These are phyloP conservation scores for Vespertilio murinus DNA, from an alignment of 2,797 vertebrate genomes.

Conservation along the genomic window DNA sequence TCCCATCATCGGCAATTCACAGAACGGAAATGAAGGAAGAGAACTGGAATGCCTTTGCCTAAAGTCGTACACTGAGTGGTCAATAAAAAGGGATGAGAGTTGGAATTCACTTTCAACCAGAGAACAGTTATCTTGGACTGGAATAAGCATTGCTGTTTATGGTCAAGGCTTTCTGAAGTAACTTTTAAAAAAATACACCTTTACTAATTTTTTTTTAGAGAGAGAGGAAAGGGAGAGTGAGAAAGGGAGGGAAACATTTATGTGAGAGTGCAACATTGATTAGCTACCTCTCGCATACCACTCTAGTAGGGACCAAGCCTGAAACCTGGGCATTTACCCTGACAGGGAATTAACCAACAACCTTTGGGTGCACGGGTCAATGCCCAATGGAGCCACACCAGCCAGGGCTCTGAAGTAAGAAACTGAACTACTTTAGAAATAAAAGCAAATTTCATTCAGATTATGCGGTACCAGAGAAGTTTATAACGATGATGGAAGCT, in stretches of 20 bases:
- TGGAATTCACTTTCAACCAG: background rate
- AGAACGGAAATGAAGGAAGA: background rate
- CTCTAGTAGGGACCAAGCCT: background rate
- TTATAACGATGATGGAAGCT: conserved; percentile 21
- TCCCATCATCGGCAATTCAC: background rate
- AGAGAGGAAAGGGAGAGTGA: background rate
- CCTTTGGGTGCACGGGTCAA: background rate
- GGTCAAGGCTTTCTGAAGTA: conserved; percentile 1
- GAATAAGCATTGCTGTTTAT: background rate
- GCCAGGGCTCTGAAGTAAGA: background rate
- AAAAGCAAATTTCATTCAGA: conserved; percentile 17
- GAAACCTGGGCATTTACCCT: background rate
- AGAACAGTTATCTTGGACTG: background rate
- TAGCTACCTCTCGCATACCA: background rate
- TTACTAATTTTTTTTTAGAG: background rate
- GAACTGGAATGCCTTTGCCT: background rate
- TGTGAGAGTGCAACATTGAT: background rate
- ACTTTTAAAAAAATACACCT: background rate
- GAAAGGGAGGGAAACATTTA: background rate
- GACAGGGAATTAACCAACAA: background rate
- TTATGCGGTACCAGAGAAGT: conserved; percentile 9
- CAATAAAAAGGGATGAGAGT: background rate
- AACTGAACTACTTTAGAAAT: conserved; percentile 48
- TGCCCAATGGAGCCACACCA: background rate
- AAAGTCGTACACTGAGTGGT: background rate